Evolutionary conservation across 2,888 invertebrate genomes (phyloP).

Genomic region (Xylota segnis): DNA sequence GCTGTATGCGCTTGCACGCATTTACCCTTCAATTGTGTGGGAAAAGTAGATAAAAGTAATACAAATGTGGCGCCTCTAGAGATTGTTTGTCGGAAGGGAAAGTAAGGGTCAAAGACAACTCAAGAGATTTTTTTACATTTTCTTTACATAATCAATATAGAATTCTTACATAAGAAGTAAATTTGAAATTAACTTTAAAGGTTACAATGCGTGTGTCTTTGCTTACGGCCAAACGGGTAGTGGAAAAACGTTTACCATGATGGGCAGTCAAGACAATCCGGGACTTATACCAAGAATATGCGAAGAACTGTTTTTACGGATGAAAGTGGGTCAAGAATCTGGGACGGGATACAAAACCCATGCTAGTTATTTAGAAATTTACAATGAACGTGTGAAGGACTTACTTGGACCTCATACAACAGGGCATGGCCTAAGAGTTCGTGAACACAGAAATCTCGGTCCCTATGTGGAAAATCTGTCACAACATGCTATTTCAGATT

Average conservation of each 20-base stretch:
- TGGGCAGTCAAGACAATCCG: conserved; percentile 92
- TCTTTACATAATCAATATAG: conserved; percentile 10
- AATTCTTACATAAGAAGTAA: not conserved
- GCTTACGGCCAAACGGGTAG: conserved; percentile 97
- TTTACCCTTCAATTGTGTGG: conserved; percentile 38
- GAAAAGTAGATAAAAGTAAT: conserved; percentile 5
- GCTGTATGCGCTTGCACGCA: conserved; percentile 32
- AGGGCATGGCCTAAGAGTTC: conserved; percentile 89
- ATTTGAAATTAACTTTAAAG: conserved; percentile 76
- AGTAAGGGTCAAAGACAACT: conserved; percentile 49
- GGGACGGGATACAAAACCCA: conserved; percentile 94
- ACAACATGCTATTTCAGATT: conserved; percentile 93
- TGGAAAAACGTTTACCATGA: conserved; percentile 96
- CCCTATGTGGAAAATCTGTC: conserved; percentile 95
- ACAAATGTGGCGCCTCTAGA: conserved; percentile 1
- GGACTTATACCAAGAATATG: conserved; percentile 95
- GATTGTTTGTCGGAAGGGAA: conserved; percentile 55
- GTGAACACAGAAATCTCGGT: conserved; percentile 92
- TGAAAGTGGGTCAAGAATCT: conserved; percentile 92
- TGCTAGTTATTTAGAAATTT: conserved; percentile 94
- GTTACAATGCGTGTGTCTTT: conserved; percentile 95
- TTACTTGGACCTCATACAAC: conserved; percentile 87
- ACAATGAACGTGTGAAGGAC: conserved; percentile 93
- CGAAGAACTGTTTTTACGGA: conserved; percentile 92
- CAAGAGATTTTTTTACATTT: conserved; percentile 6